A percentile compares a stretch with the other conserved stretches of the same genome.
phyloP scores from a whole-genome alignment of 2,888 invertebrate species.

The Nomada flava region DNA sequence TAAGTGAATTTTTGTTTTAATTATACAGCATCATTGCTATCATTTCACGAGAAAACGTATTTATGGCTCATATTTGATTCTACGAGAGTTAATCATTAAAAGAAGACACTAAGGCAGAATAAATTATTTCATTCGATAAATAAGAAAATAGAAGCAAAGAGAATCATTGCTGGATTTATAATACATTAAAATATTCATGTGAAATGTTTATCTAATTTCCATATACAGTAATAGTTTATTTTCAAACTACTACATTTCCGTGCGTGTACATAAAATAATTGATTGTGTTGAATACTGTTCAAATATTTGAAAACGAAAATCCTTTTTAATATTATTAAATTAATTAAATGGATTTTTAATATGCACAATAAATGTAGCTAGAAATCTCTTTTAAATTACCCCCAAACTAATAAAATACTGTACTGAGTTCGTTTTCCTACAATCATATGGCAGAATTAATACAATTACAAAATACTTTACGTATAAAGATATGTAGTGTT shows the following conservation, averaged over 20 bases:
- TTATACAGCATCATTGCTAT: not conserved
- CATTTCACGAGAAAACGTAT: not conserved
- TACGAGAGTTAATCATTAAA: not conserved
- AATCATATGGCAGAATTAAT: constrained; percentile 12
- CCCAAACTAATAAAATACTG: not conserved
- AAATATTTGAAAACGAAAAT: not conserved
- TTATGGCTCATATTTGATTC: constrained; percentile 1
- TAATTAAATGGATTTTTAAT: not conserved
- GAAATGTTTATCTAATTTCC: constrained; percentile 6
- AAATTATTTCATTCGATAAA: not conserved
- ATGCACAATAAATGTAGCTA: not conserved
- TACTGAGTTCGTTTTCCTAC: not conserved
- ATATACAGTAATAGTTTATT: constrained; percentile 16
- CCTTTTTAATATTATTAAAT: not conserved
- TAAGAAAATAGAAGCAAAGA: constrained; percentile 1
- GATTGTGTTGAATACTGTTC: not conserved
- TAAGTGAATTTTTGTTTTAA: not conserved
- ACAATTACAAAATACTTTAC: not conserved
- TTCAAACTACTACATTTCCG: not conserved
- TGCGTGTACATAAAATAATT: constrained; percentile 11
- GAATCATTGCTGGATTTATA: constrained; percentile 17
- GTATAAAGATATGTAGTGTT: not conserved
- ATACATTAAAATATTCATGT: constrained; percentile 20
- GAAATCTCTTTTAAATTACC: constrained; percentile 1
- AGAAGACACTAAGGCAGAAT: constrained; percentile 1